A percentile compares a stretch with the other conserved stretches of the same genome.
These are phyloP conservation scores for Trissoscelio sp. DNA, from an alignment of 2,888 invertebrate genomes.

Conservation along the genomic window DNA sequence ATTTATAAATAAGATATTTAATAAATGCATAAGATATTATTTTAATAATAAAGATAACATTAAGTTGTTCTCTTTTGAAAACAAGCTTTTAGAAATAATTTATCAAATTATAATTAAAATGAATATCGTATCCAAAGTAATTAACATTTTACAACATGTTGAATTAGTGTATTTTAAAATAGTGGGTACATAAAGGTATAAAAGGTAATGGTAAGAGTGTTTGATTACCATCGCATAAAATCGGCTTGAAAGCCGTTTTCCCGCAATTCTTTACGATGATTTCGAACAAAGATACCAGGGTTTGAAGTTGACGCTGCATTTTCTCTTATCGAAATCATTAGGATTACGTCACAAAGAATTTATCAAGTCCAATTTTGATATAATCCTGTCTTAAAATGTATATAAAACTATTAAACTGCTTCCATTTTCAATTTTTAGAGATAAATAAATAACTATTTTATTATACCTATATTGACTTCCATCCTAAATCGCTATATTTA, in stretches of 20 bases:
- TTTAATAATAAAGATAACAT: too few relatives aligned
- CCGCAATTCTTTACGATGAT: slow-evolving; percentile 29
- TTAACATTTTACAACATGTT: too few relatives aligned
- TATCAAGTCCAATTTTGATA: slow-evolving; percentile 6
- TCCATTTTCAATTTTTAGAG: too few relatives aligned
- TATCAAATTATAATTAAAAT: too few relatives aligned
- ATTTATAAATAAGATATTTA: too few relatives aligned
- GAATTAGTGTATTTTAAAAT: not conserved
- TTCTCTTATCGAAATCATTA: slow-evolving; percentile 40
- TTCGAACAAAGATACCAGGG: slow-evolving; percentile 34
- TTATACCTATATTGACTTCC: too few relatives aligned
- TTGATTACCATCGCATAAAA: slow-evolving; percentile 31
- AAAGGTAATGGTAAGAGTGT: not conserved
- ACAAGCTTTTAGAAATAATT: too few relatives aligned
- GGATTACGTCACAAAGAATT: slow-evolving; percentile 24
- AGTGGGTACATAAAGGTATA: not conserved
- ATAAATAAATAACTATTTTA: too few relatives aligned
- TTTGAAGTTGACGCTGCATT: slow-evolving; percentile 36
- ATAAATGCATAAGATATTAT: too few relatives aligned
- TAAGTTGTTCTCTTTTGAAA: too few relatives aligned
- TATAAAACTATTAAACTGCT: slow-evolving; percentile 6
- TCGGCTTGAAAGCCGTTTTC: slow-evolving; percentile 13
- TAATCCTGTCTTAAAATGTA: not conserved
- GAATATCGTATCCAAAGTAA: too few relatives aligned
- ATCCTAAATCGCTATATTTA: too few relatives aligned